These are phyloP conservation scores for Lapara coniferarum DNA, from an alignment of 2,888 invertebrate genomes.

Conservation along the genomic window DNA sequence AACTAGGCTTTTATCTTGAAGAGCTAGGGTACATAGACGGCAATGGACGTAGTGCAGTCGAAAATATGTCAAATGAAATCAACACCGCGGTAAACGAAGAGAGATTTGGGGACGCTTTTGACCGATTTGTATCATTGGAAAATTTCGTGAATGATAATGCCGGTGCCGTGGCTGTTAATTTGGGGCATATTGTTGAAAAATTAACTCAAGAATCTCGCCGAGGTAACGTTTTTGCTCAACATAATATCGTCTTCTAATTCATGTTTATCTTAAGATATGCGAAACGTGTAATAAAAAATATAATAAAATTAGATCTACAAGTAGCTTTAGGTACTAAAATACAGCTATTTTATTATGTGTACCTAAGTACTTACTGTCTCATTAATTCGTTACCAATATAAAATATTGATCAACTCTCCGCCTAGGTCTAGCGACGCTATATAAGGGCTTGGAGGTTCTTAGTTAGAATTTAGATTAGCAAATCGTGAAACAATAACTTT, in stretches of 20 bases:
- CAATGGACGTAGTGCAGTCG: conserved; percentile 83
- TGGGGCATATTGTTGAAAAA: conserved; percentile 66
- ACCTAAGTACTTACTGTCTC: too few relatives aligned
- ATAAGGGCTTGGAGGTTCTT: too few relatives aligned
- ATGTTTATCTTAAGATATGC: too few relatives aligned
- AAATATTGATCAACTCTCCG: too few relatives aligned
- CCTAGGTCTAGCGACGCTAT: too few relatives aligned
- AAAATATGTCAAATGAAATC: conserved; percentile 78
- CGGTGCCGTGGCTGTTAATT: conserved; percentile 89
- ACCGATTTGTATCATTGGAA: conserved; percentile 85
- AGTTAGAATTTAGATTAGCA: too few relatives aligned
- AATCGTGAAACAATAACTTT: neutral
- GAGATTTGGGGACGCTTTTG: conserved; percentile 84
- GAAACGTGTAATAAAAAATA: too few relatives aligned
- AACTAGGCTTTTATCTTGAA: conserved; percentile 73
- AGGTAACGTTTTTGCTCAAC: conserved; percentile 29
- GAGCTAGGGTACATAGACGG: conserved; percentile 87
- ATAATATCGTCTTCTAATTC: too few relatives aligned
- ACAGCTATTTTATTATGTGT: too few relatives aligned
- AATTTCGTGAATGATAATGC: conserved; percentile 82
- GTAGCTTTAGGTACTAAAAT: too few relatives aligned
- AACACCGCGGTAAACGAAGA: conserved; percentile 76
- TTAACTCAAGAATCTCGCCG: conserved; percentile 41
- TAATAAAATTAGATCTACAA: too few relatives aligned
- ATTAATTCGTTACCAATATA: too few relatives aligned